Conservation (phyloP, 2,888 invertebrate species). For the Leucophora obtusa region DNA sequence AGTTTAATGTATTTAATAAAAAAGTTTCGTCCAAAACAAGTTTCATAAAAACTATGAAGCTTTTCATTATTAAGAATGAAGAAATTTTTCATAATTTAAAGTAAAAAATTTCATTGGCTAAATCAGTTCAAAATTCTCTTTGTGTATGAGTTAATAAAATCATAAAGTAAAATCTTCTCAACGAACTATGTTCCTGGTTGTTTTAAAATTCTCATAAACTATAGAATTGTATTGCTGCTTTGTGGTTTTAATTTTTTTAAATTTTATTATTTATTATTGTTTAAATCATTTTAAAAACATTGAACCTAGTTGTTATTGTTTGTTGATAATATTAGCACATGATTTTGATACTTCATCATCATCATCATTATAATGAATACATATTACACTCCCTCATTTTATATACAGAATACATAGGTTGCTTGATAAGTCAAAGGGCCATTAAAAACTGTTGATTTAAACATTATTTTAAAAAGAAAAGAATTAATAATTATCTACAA, state of each 20-base stretch:
- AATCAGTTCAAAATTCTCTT: too few relatives aligned
- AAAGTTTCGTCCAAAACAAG: too few relatives aligned
- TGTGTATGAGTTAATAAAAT: background rate
- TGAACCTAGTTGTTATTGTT: slow-evolving; percentile 39
- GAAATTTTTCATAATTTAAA: too few relatives aligned
- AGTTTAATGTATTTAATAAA: too few relatives aligned
- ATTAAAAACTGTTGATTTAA: too few relatives aligned
- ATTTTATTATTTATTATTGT: slow-evolving; percentile 38
- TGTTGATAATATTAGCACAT: slow-evolving; percentile 53
- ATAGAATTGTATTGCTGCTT: slow-evolving; percentile 14
- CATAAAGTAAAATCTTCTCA: slow-evolving; percentile 22
- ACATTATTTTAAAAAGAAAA: too few relatives aligned
- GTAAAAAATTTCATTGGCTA: too few relatives aligned
- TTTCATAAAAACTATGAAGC: too few relatives aligned
- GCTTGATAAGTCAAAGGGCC: too few relatives aligned
- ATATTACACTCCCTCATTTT: background rate
- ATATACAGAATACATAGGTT: background rate
- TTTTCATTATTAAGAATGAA: too few relatives aligned
- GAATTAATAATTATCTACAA: too few relatives aligned
- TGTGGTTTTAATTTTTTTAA: background rate
- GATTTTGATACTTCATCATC: slow-evolving; percentile 23
- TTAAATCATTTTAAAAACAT: slow-evolving; percentile 26
- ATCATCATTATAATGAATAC: background rate
- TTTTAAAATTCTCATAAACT: slow-evolving; percentile 31
- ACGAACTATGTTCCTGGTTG: slow-evolving; percentile 23